A percentile compares a stretch with the other conserved stretches of the same genome.
Evolutionary conservation across 2,888 invertebrate species (phyloP).

Genomic region (Gastrophysa polygoni): DNA sequence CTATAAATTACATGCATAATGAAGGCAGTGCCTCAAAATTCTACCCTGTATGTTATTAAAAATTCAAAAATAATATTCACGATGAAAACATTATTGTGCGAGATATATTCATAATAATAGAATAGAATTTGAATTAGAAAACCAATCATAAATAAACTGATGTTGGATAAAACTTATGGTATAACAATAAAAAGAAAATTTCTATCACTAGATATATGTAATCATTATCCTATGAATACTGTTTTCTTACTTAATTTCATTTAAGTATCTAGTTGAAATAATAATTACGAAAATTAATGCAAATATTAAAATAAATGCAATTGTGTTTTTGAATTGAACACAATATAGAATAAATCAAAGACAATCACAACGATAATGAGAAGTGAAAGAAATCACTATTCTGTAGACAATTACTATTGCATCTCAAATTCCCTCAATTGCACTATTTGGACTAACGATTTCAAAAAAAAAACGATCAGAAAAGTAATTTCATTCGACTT

Average conservation of each 20-base stretch:
- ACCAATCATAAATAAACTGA: slow-evolving; percentile 14
- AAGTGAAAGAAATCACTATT: not conserved
- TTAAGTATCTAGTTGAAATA: slow-evolving; percentile 24
- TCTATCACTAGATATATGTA: slow-evolving; percentile 17
- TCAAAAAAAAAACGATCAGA: not conserved
- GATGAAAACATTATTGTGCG: slow-evolving; percentile 31
- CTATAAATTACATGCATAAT: slow-evolving; percentile 38
- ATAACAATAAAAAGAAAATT: slow-evolving; percentile 20
- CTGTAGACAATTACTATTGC: not conserved
- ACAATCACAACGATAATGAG: not conserved
- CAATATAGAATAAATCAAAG: not conserved
- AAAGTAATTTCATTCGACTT: not conserved
- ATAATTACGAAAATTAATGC: not conserved
- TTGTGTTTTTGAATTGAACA: not conserved
- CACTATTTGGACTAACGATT: not conserved
- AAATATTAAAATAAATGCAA: slow-evolving; percentile 2
- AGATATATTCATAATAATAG: slow-evolving; percentile 25
- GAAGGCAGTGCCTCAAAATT: slow-evolving; percentile 38
- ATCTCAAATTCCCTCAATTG: not conserved
- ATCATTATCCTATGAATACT: slow-evolving; percentile 35
- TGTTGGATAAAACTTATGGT: slow-evolving; percentile 9
- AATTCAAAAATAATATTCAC: slow-evolving; percentile 25
- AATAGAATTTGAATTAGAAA: slow-evolving; percentile 23
- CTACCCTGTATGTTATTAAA: slow-evolving; percentile 39
- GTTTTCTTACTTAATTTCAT: slow-evolving; percentile 30